Conservation (phyloP, 2,113 vertebrate species). For the Illadopsis cleaveri region DNA sequence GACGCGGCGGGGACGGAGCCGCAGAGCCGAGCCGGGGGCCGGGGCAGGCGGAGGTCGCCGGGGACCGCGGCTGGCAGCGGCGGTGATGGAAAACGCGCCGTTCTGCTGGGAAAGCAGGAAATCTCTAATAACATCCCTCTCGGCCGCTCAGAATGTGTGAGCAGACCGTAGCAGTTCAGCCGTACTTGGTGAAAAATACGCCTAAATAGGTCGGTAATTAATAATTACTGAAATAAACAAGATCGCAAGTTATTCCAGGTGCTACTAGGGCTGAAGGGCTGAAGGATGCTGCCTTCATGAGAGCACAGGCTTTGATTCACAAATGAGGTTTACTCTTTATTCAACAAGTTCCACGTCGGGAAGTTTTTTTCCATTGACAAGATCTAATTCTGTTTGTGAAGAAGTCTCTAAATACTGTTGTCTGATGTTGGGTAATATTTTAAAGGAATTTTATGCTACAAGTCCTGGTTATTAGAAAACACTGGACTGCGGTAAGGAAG, state of each 20-base stretch:
- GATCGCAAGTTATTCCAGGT: not conserved
- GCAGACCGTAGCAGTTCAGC: not conserved
- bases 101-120: not conserved
- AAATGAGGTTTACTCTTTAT: not conserved
- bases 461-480: conserved; percentile 1
- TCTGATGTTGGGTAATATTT: not conserved
- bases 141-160: not conserved
- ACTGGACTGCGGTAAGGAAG: conserved; percentile 10
- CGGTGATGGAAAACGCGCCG: not conserved
- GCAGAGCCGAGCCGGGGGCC: not conserved
- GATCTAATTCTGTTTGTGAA: not conserved
- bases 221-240: conserved; percentile 41
- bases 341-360: conserved; percentile 41
- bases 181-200: not conserved
- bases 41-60: not conserved
- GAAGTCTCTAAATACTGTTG: not conserved
- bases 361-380: conserved; percentile 42
- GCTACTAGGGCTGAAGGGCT: not conserved
- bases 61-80: not conserved
- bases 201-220: conserved; percentile 20
- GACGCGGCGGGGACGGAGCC: not conserved
- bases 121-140: not conserved
- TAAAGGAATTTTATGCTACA: not conserved
- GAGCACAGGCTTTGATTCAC: not conserved
- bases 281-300: not conserved